phyloP scores from a whole-genome alignment of 2,797 vertebrate species.

The Pipistrellus pygmaeus region DNA sequence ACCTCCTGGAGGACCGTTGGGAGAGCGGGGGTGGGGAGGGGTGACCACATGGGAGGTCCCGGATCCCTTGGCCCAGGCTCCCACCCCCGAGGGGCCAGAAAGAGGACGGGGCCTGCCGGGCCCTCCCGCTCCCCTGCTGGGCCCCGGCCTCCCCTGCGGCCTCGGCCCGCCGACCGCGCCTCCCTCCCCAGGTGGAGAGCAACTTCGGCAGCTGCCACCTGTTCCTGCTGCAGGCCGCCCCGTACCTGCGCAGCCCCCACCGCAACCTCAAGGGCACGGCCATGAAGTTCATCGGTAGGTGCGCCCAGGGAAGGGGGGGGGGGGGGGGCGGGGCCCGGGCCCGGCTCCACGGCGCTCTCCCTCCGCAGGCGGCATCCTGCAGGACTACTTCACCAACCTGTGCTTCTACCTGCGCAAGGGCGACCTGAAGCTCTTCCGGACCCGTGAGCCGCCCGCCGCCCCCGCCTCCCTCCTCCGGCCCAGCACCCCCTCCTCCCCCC shows the following conservation, averaged over 20 bases:
- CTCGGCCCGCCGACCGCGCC: no score
- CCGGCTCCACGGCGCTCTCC: background rate
- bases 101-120: background rate
- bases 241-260: conserved; percentile 51
- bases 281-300: conserved; percentile 67
- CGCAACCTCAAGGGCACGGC: conserved; percentile 37
- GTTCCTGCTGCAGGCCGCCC: conserved; percentile 63
- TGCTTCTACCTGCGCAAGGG: conserved; percentile 48
- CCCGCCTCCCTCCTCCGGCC: no score
- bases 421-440: background rate
- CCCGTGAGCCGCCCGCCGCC: conserved; percentile 9
- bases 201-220: conserved; percentile 12
- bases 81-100: rapidly evolving
- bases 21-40: background rate
- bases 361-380: conserved; percentile 51
- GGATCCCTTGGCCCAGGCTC: background rate
- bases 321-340: rapidly evolving
- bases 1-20: background rate
- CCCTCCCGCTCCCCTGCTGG: background rate
- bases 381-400: conserved; percentile 54
- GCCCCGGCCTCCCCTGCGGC: background rate
- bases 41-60: rapidly evolving
- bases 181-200: conserved; percentile 65
- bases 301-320: no score
- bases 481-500: no score